phyloP scores from a whole-genome alignment of 2,888 invertebrate species.

The Aricia artaxerxes region DNA sequence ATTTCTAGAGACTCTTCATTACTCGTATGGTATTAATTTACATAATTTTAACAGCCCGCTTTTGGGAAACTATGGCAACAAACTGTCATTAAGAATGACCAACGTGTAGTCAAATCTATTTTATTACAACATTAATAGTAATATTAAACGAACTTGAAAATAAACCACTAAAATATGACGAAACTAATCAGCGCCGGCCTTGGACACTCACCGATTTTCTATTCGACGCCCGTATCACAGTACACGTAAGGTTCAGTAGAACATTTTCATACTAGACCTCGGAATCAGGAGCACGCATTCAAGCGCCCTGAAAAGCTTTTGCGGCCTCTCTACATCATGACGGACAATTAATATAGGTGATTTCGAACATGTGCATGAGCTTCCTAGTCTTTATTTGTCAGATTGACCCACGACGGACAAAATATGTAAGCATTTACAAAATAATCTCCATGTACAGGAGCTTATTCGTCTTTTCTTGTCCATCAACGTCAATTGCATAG shows the following conservation, averaged over 20 bases:
- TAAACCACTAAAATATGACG: conserved; percentile 33
- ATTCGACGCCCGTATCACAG: conserved; percentile 30
- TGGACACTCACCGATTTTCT: conserved; percentile 35
- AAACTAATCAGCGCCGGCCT: conserved; percentile 34
- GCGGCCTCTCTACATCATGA: no score
- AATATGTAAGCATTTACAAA: no score
- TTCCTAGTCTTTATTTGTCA: no score
- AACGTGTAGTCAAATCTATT: conserved; percentile 1
- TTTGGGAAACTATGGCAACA: not conserved
- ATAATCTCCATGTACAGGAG: no score
- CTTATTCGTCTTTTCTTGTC: no score
- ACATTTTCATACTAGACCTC: not conserved
- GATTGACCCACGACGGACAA: no score
- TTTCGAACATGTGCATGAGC: no score
- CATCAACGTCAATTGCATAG: no score
- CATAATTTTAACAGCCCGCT: not conserved
- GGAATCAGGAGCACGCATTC: no score
- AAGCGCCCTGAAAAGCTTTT: no score
- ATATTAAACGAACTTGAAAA: conserved; percentile 31
- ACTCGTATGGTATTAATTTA: not conserved
- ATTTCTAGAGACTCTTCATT: not conserved
- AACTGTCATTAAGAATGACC: not conserved
- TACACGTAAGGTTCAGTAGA: not conserved
- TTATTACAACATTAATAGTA: conserved; percentile 26
- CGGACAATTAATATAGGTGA: no score